phyloP scores from a whole-genome alignment of 2,888 invertebrate species.

The Microchrysa polita region DNA sequence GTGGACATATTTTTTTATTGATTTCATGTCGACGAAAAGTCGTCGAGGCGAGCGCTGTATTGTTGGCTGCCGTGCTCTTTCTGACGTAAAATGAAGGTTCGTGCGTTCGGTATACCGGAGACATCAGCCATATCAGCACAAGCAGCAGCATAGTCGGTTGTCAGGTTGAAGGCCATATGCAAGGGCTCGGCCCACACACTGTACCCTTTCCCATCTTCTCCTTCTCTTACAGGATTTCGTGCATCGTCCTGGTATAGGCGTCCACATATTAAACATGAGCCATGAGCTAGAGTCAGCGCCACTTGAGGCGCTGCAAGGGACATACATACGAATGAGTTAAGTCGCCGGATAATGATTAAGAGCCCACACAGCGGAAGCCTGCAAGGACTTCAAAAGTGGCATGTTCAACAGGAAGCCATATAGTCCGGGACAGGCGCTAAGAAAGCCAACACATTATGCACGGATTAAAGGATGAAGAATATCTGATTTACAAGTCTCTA shows the following conservation, averaged over 20 bases:
- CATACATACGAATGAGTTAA: constrained; percentile 3
- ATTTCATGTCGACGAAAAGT: constrained; percentile 37
- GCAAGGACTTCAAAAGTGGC: constrained; percentile 15
- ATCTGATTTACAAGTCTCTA: background rate
- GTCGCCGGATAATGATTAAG: constrained; percentile 28
- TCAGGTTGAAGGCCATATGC: too few relatives aligned
- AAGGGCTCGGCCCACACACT: too few relatives aligned
- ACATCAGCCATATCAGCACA: too few relatives aligned
- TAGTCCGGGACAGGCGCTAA: background rate
- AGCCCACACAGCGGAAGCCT: constrained; percentile 5
- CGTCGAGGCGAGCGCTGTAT: too few relatives aligned
- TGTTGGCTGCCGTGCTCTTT: too few relatives aligned
- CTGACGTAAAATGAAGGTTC: too few relatives aligned
- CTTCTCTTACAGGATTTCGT: too few relatives aligned
- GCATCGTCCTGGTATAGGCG: too few relatives aligned
- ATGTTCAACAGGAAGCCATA: constrained; percentile 30
- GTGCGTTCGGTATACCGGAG: background rate
- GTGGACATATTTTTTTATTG: constrained; percentile 34
- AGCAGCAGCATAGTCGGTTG: too few relatives aligned
- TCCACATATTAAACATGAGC: too few relatives aligned
- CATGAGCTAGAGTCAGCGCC: too few relatives aligned
- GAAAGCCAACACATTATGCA: background rate
- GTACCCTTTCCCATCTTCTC: too few relatives aligned
- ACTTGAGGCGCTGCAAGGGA: background rate
- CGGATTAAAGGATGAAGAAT: background rate